Conservation (phyloP, 2,888 invertebrate genomes). For the Teleiodes luculella region DNA sequence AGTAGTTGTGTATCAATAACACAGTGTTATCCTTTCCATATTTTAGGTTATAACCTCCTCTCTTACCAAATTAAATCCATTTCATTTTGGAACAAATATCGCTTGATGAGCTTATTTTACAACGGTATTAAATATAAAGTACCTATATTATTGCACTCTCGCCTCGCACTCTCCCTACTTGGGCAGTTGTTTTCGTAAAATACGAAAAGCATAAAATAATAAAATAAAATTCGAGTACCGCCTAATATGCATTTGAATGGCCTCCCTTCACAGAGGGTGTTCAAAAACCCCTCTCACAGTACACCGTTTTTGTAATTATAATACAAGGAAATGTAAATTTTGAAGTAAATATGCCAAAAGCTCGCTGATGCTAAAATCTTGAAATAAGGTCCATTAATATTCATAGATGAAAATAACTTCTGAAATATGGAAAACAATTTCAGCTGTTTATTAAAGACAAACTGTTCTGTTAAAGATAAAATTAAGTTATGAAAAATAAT, state of each 20-base stretch:
- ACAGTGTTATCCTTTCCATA: background rate
- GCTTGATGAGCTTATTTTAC: conserved; percentile 17
- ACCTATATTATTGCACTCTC: conserved; percentile 13
- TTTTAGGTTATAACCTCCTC: background rate
- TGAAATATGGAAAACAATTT: no score
- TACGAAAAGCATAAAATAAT: conserved; percentile 8
- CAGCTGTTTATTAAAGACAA: no score
- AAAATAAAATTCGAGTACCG: conserved; percentile 32
- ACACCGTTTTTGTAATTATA: conserved; percentile 42
- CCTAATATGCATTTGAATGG: conserved; percentile 41
- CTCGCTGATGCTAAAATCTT: conserved; percentile 10
- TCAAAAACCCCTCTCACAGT: conserved; percentile 33
- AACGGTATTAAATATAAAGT: conserved; percentile 19
- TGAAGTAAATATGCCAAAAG: conserved; percentile 10
- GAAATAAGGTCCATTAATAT: conserved; percentile 4
- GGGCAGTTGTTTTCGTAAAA: conserved; percentile 23
- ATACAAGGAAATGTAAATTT: conserved; percentile 48
- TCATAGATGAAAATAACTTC: background rate
- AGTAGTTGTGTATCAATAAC: no score
- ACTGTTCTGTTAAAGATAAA: no score
- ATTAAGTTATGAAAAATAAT: no score
- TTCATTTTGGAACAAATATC: conserved; percentile 14
- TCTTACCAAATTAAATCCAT: conserved; percentile 5
- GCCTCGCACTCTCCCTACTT: conserved; percentile 5
- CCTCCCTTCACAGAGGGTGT: conserved; percentile 31